A percentile compares a stretch with the other conserved stretches of the same genome.
These are phyloP conservation scores for Melieria crassipennis DNA, from an alignment of 2,888 invertebrate species.

Conservation along the genomic window DNA sequence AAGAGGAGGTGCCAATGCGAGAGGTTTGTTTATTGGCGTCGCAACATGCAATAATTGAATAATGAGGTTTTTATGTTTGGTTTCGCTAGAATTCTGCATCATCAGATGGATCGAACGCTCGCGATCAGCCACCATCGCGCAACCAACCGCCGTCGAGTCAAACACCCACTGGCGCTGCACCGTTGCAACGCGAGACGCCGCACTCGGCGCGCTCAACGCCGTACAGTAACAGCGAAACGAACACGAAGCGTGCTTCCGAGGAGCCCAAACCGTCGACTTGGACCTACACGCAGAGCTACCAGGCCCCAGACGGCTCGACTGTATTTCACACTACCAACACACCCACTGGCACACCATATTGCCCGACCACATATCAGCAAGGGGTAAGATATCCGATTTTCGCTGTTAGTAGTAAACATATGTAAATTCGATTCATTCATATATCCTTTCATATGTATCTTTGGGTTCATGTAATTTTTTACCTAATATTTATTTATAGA, in stretches of 20 bases:
- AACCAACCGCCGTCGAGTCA: slow-evolving; percentile 48
- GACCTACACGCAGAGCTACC: slow-evolving; percentile 63
- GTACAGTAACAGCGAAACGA: slow-evolving; percentile 54
- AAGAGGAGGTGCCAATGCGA: slow-evolving; percentile 48
- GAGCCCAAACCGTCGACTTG: slow-evolving; percentile 50
- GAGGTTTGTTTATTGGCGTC: slow-evolving; percentile 30
- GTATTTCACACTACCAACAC: slow-evolving; percentile 61
- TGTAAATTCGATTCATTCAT: neutral
- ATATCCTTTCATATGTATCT: neutral
- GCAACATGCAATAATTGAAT: neutral
- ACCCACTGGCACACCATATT: slow-evolving; percentile 57
- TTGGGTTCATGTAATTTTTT: too few species aligned
- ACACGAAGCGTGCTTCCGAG: slow-evolving; percentile 41
- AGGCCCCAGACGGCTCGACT: slow-evolving; percentile 62
- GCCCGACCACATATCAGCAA: slow-evolving; percentile 66
- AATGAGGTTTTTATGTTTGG: neutral
- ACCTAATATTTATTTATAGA: too few species aligned
- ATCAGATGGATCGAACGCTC: slow-evolving; percentile 18
- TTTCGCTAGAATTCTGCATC: slow-evolving; percentile 24
- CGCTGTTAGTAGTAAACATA: neutral
- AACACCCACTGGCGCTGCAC: slow-evolving; percentile 42
- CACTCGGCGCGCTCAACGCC: slow-evolving; percentile 61
- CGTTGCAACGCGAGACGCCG: slow-evolving; percentile 53
- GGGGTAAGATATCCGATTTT: slow-evolving; percentile 53
- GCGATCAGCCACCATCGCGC: slow-evolving; percentile 28